A percentile compares a stretch with the other conserved stretches of the same genome.
Conservation (phyloP, 2,113 vertebrate species). For the Fregetta grallaria region DNA sequence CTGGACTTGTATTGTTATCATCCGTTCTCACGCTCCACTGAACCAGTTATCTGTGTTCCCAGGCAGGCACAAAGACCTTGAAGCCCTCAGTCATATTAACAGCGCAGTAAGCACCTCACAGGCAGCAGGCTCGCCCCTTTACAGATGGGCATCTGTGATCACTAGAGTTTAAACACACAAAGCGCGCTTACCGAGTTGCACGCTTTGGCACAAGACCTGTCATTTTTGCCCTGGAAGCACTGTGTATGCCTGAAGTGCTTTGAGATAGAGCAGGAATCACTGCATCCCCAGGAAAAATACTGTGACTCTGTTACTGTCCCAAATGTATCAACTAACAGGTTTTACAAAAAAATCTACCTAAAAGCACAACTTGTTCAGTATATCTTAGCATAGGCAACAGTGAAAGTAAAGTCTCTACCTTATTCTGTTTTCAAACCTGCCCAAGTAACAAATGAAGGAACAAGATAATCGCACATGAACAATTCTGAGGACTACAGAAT, state of each 20-base stretch:
- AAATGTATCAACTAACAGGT: background rate
- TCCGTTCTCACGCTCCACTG: background rate
- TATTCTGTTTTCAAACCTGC: background rate
- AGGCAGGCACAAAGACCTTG: background rate
- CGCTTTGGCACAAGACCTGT: background rate
- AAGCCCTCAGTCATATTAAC: background rate
- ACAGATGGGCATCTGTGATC: background rate
- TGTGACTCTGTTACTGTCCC: background rate
- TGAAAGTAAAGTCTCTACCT: background rate
- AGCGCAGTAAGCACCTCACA: background rate
- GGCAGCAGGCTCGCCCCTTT: background rate
- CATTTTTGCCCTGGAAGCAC: background rate
- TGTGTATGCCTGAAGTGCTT: background rate
- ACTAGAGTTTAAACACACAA: background rate
- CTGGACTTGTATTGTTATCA: background rate
- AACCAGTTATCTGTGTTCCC: background rate
- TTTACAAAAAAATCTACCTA: background rate
- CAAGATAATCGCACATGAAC: background rate
- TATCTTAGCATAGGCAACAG: background rate
- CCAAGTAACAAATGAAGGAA: background rate
- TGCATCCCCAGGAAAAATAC: background rate
- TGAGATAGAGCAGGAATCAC: background rate
- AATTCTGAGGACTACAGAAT: background rate
- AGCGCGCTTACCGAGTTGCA: rapidly evolving
- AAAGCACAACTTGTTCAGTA: background rate